Base-by-base conservation (phyloP, 1,140 invertebrate genomes). In the Zaprionus ornatus region DNA sequence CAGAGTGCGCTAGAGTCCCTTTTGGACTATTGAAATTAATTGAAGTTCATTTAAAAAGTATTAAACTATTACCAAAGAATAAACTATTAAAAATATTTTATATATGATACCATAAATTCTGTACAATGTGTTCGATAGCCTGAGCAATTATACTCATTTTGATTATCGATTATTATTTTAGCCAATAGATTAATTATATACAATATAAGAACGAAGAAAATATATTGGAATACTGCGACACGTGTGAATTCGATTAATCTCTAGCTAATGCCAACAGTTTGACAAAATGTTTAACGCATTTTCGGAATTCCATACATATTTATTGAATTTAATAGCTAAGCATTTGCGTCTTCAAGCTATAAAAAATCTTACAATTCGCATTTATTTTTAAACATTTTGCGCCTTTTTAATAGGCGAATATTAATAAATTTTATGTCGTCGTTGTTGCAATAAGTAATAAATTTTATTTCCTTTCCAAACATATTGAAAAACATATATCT, bases 381-480 rank as follows among this genome's bases (percentile, higher is more conserved):
- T 75, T 80, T 87, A 87, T 88, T 88, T 87, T 88, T 87, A 88
- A 86, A 80, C 54, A 77, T 68, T 83, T 84, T 62, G 61, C 68
- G 67, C 67, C 77, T 61, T 83, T 72, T 80, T 80, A 88, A 88
- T 87, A 67, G 57, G 60, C 69, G 72, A 85, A 85, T 90, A 90
- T 90, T 90, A 85, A 90, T 90, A 90, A 82, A 85, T 90, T 90
- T 78, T 32, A 50, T 90, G 85, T 90, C 85, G 73, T 74, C 67
- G 79, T 64, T 66, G 59, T 54, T 79, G 85, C 85, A 85, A 79
- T 71, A 84, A 90, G 81, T 90, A 90, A 88, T 88, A 88, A 88
- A 90, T 90, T 90, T 60, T 15, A 79, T 79, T 90, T 88, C 65
- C 52, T 45, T 64, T 77, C 23, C 54, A 35, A 15, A 50, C 10